These are phyloP conservation scores for Hirudinaria manillensis DNA, from an alignment of 2,888 invertebrate genomes.

Conservation along the genomic window DNA sequence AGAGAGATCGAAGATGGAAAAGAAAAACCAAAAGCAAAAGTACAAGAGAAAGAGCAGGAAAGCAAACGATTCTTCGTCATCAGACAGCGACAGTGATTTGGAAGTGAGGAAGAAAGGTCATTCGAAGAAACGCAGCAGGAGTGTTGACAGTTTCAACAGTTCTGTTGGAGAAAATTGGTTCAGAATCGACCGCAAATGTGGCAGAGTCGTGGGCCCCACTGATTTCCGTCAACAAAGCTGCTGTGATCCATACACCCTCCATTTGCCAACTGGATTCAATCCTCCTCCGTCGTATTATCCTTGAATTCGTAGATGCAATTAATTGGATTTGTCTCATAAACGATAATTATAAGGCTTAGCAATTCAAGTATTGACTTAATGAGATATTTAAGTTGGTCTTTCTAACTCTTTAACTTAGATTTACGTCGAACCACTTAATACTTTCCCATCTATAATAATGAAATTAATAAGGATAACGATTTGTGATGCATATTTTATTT, in stretches of 20 bases:
- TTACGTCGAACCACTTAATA: too few species aligned
- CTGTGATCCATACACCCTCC: conserved; percentile 25
- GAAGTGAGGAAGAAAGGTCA: neutral
- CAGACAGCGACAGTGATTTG: neutral
- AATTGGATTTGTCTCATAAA: too few species aligned
- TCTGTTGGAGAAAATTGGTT: too few species aligned
- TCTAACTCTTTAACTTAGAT: too few species aligned
- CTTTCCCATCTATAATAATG: too few species aligned
- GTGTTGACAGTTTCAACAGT: neutral
- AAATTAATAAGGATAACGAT: too few species aligned
- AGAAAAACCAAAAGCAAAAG: neutral
- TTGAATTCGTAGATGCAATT: neutral
- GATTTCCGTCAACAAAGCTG: neutral
- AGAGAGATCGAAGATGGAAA: conserved; percentile 12
- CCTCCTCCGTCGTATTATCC: conserved; percentile 18
- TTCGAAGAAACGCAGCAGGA: neutral
- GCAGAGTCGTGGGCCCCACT: neutral
- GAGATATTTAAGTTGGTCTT: too few species aligned
- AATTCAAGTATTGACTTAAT: too few species aligned
- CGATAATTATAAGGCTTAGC: too few species aligned
- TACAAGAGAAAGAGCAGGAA: neutral
- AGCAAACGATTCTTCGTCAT: neutral
- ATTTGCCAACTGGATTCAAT: conserved; percentile 24
- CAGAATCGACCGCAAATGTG: conserved; percentile 1
- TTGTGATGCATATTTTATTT: too few species aligned